Evolutionary conservation across 37 sponge, comb jelly and placozoan species (phyloP), one percentile per base, ranked within the genome.

Genomic region (Theonella swinhoei): DNA sequence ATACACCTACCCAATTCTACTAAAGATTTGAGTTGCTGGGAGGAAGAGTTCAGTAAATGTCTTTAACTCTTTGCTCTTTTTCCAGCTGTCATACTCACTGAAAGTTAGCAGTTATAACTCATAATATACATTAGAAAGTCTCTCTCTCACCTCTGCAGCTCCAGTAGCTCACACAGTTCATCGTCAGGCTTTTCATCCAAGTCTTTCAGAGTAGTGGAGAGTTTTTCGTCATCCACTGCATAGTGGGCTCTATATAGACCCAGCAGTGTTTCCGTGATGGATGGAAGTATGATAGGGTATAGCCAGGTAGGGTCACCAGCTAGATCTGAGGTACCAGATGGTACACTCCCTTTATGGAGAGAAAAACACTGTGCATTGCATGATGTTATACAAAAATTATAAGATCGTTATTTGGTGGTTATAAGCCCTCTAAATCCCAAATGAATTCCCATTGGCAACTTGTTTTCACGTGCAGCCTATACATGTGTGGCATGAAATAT

Each of bases 251-350:
- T 75, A 77, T 91, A 91, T 28, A 91, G 76, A 35, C 70, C 34
- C 34, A 83, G 84, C 28, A 91, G 79, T 0, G 93, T 77, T 3
- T 85, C 85, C 78, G 73, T 80, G 74, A 88, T 81, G 63, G 76
- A 73, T 14, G 85, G 84, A 20, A 92, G 87, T 37, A 88, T 47
- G 25, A 81, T 61, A 5, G 90, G 93, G 66, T 86, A 74, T 24
- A 86, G 87, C 80, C 80, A 80, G 26, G 74, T 38, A 35, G 80
- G 67, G 74, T 86, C 85, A 2, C 29, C 64, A n/a, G n/a, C n/a
- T n/a, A n/a, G n/a, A n/a, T n/a, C n/a, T n/a, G n/a, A n/a, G n/a
- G n/a, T n/a, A n/a, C n/a, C n/a, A n/a, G n/a, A n/a, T n/a, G n/a
- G n/a, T n/a, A n/a, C n/a, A n/a, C n/a, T n/a, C n/a, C n/a, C n/a